These are phyloP conservation scores for Conus canariensis DNA, from an alignment of 2,888 invertebrate genomes.

Conservation along the genomic window DNA sequence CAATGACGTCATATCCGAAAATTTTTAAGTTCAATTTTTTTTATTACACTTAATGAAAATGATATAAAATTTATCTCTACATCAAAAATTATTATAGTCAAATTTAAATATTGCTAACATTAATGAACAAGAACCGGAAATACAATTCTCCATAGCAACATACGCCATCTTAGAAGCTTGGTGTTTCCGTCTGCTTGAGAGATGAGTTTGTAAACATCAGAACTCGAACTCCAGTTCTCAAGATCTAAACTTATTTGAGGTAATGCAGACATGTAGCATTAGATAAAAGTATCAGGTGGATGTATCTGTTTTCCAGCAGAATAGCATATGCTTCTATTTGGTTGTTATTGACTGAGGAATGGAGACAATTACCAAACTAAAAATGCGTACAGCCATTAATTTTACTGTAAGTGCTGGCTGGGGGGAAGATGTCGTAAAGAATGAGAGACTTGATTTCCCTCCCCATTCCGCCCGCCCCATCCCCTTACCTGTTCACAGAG, in stretches of 20 bases:
- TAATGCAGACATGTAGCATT: background rate
- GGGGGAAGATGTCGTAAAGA: no score
- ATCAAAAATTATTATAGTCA: background rate
- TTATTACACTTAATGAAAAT: background rate
- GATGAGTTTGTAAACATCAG: constrained; percentile 23
- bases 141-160: constrained; percentile 26
- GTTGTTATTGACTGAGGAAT: no score
- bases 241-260: constrained; percentile 12
- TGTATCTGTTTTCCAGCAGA: background rate
- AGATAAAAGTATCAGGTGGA: background rate
- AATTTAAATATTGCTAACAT: background rate
- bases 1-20: constrained; percentile 58
- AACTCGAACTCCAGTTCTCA: background rate
- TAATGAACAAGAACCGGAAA: background rate
- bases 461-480: no score
- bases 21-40: background rate
- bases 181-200: constrained; percentile 32
- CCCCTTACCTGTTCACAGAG: no score
- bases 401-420: no score
- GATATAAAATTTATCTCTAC: background rate
- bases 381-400: no score
- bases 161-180: constrained; percentile 39
- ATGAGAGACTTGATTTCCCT: no score
- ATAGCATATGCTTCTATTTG: no score
- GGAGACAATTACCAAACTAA: no score